Evolutionary conservation across 2,113 vertebrate genomes (phyloP), one percentile per base, ranked within the genome.

Genomic region (Pantherophis guttatus): DNA sequence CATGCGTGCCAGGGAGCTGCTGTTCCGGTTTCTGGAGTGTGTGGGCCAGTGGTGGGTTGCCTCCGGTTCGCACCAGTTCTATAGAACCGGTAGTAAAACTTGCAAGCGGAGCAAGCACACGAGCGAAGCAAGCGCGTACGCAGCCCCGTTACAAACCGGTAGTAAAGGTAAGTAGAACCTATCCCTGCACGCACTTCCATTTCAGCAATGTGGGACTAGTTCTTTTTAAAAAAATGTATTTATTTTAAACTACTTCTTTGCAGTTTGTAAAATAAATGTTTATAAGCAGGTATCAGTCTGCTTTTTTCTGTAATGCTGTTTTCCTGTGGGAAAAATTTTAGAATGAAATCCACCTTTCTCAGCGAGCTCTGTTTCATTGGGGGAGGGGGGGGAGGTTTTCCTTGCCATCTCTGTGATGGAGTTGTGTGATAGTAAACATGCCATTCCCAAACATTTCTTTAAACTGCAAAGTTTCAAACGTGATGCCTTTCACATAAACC

Each of bases 361-460:
- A 75, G 85, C 57, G n/a, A 50, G 23, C 88, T 91, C 92, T n/a
- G 93, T 91, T 92, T 62, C 62, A 91, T 93, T 91, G 86, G 59
- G 21, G 57, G 12, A 5, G 23, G 0, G 58, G 58, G 24, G 24
- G 58, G 13, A 24, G 44, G 23, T 95, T 96, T 94, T 62, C 91
- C 10, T 93, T 90, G 54, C 75, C 70, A 44, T 86, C 95, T 94
- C 53, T 86, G 90, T 94, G 21, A 24, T 81, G 91, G 70, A 87
- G 70, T 75, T 94, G 53, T 86, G 52, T 88, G 59, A 93, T 44
- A 93, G 54, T 52, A 89, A 33, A 62, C 44, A 44, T 91, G 92
- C 52, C 96, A 94, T 92, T 96, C 95, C 91, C 50, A 86, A 94
- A 90, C 87, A 81, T 95, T 92, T n/a, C 94, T 86, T 94, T 89